A percentile compares a stretch with the other conserved stretches of the same genome.
phyloP scores from a whole-genome alignment of 2,113 vertebrate genomes.

The Tiliqua scincoides region DNA sequence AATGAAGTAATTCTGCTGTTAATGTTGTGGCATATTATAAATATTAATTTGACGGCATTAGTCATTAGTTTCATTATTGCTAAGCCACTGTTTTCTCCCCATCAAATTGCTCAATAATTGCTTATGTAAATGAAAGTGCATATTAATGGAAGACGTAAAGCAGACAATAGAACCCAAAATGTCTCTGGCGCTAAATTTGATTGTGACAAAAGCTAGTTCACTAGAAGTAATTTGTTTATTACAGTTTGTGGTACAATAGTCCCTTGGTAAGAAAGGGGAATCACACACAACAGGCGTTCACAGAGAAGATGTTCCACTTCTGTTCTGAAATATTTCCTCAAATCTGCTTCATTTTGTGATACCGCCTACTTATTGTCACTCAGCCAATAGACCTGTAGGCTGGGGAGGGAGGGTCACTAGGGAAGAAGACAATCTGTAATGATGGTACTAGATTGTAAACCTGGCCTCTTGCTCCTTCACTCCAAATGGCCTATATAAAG shows the following conservation, averaged over 20 bases:
- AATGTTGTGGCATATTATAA: slow-evolving; percentile 62
- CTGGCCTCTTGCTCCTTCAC: too few relatives aligned
- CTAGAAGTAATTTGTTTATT: background rate
- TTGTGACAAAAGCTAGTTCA: slow-evolving; percentile 5
- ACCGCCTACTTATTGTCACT: too few relatives aligned
- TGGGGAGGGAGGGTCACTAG: too few relatives aligned
- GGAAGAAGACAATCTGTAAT: too few relatives aligned
- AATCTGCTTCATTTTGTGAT: background rate
- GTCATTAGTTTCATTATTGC: slow-evolving; percentile 66
- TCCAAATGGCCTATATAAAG: too few relatives aligned
- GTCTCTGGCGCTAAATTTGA: slow-evolving; percentile 13
- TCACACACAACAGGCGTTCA: background rate
- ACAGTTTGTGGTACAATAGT: background rate
- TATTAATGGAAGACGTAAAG: slow-evolving; percentile 13
- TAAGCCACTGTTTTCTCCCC: slow-evolving; percentile 55
- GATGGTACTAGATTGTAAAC: too few relatives aligned
- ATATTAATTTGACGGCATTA: slow-evolving; percentile 72
- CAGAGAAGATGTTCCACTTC: background rate
- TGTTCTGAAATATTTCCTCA: background rate
- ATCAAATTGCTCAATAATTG: slow-evolving; percentile 66
- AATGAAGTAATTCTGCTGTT: slow-evolving; percentile 70
- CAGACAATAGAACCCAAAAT: slow-evolving; percentile 19
- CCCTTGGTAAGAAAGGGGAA: background rate
- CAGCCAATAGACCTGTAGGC: too few relatives aligned
- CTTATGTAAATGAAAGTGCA: slow-evolving; percentile 51